A percentile compares a stretch with the other conserved stretches of the same genome.
Conservation (phyloP, 53 echinoderm and acorn worm species). For the Hippasteria phrygiana region DNA sequence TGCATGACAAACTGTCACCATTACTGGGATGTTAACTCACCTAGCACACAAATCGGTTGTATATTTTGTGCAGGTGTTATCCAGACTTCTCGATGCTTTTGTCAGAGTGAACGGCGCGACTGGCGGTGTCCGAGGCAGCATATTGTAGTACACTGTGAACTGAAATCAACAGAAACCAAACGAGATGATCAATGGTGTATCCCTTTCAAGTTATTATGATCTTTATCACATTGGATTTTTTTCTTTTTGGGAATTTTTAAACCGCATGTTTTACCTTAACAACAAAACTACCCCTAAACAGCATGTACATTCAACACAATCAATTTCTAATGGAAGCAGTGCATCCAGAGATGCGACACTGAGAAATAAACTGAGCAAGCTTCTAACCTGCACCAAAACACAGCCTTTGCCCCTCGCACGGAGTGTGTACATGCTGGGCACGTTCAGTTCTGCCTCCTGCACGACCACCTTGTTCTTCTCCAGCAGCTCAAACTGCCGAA, state of each 20-base stretch:
- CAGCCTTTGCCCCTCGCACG: conserved; percentile 82
- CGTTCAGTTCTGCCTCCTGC: conserved; percentile 69
- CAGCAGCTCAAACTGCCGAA: conserved; percentile 59
- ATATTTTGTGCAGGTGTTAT: conserved; percentile 56
- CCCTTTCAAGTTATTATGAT: background rate
- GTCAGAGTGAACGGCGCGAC: conserved; percentile 55
- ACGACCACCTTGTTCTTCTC: conserved; percentile 79
- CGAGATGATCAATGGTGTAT: background rate
- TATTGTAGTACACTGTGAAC: conserved; percentile 66
- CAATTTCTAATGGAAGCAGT: background rate
- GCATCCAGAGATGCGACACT: no score
- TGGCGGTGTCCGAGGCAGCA: conserved; percentile 38
- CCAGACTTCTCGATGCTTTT: conserved; percentile 39
- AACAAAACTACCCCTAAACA: no score
- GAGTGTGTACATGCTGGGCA: conserved; percentile 70
- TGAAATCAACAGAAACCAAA: background rate
- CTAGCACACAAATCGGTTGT: conserved; percentile 53
- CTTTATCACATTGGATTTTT: no score
- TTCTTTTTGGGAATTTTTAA: no score
- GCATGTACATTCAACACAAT: background rate
- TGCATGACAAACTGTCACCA: no score
- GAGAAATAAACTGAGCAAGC: background rate
- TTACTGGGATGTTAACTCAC: conserved; percentile 52
- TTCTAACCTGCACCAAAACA: conserved; percentile 84
- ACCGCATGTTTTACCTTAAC: no score